A percentile compares a stretch with the other conserved stretches of the same genome.
phyloP scores from a whole-genome alignment of 2,888 invertebrate species.

The Athalia rosae region DNA sequence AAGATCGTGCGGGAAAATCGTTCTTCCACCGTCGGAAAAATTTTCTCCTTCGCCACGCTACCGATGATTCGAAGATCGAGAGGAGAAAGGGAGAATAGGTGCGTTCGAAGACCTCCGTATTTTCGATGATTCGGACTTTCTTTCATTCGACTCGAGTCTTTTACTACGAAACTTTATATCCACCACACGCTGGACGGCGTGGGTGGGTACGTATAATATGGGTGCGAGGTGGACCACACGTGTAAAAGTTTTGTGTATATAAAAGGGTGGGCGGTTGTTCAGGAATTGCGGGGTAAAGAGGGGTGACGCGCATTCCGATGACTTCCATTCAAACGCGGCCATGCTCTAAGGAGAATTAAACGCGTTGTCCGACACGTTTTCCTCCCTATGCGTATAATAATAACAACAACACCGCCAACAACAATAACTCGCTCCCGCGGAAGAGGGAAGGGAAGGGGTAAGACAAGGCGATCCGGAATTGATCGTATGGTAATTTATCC shows the following conservation, averaged over 20 bases:
- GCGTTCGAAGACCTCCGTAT: no score
- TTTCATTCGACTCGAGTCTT: neutral
- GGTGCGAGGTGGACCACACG: slow-evolving; percentile 47
- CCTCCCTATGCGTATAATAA: slow-evolving; percentile 41
- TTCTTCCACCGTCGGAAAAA: no score
- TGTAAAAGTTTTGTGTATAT: slow-evolving; percentile 60
- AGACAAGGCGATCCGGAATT: no score
- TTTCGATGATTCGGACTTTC: no score
- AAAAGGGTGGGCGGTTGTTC: slow-evolving; percentile 52
- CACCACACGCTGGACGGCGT: slow-evolving; percentile 6
- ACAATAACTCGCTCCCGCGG: neutral
- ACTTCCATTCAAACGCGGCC: slow-evolving; percentile 63
- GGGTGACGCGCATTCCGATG: slow-evolving; percentile 63
- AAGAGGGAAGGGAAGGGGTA: no score
- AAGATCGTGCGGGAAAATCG: no score
- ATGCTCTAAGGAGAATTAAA: slow-evolving; percentile 54
- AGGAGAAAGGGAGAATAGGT: no score
- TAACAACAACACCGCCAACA: no score
- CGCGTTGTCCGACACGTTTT: slow-evolving; percentile 67
- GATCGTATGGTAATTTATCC: no score
- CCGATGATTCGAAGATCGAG: no score
- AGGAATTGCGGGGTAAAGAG: slow-evolving; percentile 55
- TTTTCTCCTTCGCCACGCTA: no score
- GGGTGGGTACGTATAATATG: slow-evolving; percentile 53
- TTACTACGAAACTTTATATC: neutral